These are phyloP conservation scores for Eupithecia insigniata DNA, from an alignment of 2,888 invertebrate genomes.

Conservation along the genomic window DNA sequence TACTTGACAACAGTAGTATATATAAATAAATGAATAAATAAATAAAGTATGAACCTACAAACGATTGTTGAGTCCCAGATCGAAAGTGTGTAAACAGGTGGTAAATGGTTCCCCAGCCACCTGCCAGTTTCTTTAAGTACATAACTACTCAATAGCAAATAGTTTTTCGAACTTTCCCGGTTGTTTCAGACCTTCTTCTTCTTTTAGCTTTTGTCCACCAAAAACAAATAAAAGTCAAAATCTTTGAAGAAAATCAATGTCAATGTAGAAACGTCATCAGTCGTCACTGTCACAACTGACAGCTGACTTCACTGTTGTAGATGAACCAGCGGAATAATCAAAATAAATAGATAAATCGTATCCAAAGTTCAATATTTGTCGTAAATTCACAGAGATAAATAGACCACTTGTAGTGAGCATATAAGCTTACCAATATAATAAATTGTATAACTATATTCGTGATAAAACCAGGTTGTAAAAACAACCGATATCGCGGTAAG, in stretches of 20 bases:
- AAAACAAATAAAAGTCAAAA: background rate
- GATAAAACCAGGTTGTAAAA: slow-evolving; percentile 32
- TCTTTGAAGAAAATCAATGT: background rate
- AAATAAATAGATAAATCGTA: background rate
- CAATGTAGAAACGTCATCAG: background rate
- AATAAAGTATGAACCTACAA: too few relatives aligned
- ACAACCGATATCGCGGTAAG: slow-evolving; percentile 42
- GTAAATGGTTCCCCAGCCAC: background rate
- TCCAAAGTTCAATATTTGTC: slow-evolving; percentile 5
- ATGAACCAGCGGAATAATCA: slow-evolving; percentile 1
- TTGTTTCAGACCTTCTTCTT: background rate
- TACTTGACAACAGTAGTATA: too few relatives aligned
- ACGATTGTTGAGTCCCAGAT: background rate
- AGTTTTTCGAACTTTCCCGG: background rate
- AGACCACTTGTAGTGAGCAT: slow-evolving; percentile 23
- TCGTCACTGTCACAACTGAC: background rate
- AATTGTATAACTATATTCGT: slow-evolving; percentile 16
- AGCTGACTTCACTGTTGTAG: too few relatives aligned
- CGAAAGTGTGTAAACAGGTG: background rate
- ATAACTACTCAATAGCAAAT: too few relatives aligned
- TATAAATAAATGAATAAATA: too few relatives aligned
- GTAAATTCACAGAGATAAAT: slow-evolving; percentile 29
- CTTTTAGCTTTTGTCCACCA: background rate
- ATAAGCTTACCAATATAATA: slow-evolving; percentile 14
- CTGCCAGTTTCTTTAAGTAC: too few relatives aligned